Base-by-base conservation (phyloP, 2,113 vertebrate species). In the Gulo gulo region DNA sequence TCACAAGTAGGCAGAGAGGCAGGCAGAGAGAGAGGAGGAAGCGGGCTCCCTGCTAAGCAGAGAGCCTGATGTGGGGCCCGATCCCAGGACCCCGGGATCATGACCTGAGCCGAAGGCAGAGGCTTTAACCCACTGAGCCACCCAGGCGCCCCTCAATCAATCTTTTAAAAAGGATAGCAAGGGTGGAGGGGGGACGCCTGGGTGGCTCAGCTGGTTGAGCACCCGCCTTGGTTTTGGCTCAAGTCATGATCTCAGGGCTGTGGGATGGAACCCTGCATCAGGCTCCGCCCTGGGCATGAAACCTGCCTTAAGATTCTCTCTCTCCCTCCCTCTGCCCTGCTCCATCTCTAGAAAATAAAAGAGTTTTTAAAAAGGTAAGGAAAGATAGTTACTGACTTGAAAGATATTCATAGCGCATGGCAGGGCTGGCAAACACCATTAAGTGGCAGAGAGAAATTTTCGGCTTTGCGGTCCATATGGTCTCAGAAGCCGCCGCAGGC, bases 361-460 rank as follows among this genome's bases (percentile, higher is more conserved):
- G 14, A 67, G 63, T 16, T 36, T 20, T 4, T 18, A 36, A 34
- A 69, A 21, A 69, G 16, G 18, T 21, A 69, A 55, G 29, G 42
- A 23, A 10, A 3, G 12, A 47, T 23, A 15, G 47, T 16, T 8
- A 26, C 71, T 16, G 31, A 21, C 61, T n/a, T 13, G 31, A 20
- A 61, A 88, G 83, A 52, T 29, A 13, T 6, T n/a, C 36, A 2
- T 0, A 0, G 16, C 1, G 1, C 0, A 1, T 1, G 74, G 8
- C 36, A 11, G 34, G 21, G 55, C n/a, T 85, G 71, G 94, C 63
- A 39, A 39, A 15, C 18, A 0, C 76, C 5, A 2, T 21, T 3
- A n/a, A 26, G 63, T 82, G 65, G 47, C 55, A 21, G n/a, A 55
- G 4, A 39, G 91, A 73, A 9, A 21, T 14, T 36, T 20, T 13